A percentile compares a stretch with the other conserved stretches of the same genome.
Conservation (phyloP, 2,888 invertebrate genomes). For the Mimas tiliae region DNA sequence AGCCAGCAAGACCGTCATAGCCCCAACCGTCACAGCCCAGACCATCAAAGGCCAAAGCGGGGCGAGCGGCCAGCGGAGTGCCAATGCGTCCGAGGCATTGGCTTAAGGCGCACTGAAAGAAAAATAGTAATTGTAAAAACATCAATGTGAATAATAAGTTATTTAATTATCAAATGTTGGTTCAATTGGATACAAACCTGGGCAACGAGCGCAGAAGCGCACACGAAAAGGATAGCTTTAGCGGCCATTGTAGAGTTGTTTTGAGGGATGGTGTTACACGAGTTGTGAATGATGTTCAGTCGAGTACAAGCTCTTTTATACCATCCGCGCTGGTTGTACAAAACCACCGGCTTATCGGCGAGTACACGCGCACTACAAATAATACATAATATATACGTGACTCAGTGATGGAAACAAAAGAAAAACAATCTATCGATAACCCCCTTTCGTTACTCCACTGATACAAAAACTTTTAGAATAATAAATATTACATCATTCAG, state of each 20-base stretch:
- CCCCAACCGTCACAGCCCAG: neutral
- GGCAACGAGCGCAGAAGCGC: conserved; percentile 35
- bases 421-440: neutral
- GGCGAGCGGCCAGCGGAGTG: neutral
- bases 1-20: neutral
- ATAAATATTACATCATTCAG: neutral
- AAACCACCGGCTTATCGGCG: neutral
- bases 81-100: conserved; percentile 12
- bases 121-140: neutral
- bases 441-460: conserved; percentile 8
- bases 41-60: neutral
- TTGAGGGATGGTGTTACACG: neutral
- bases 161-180: too few species aligned
- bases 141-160: too few species aligned
- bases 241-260: conserved; percentile 31
- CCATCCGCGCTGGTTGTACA: neutral
- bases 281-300: neutral
- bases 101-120: conserved; percentile 15
- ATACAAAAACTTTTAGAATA: neutral
- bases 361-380: neutral
- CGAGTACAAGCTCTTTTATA: neutral
- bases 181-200: conserved; percentile 31
- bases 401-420: neutral
- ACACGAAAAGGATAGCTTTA: conserved; percentile 34
- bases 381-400: neutral